These are phyloP conservation scores for Matsumurasca onukii DNA, from an alignment of 1,140 invertebrate species.

Conservation along the genomic window DNA sequence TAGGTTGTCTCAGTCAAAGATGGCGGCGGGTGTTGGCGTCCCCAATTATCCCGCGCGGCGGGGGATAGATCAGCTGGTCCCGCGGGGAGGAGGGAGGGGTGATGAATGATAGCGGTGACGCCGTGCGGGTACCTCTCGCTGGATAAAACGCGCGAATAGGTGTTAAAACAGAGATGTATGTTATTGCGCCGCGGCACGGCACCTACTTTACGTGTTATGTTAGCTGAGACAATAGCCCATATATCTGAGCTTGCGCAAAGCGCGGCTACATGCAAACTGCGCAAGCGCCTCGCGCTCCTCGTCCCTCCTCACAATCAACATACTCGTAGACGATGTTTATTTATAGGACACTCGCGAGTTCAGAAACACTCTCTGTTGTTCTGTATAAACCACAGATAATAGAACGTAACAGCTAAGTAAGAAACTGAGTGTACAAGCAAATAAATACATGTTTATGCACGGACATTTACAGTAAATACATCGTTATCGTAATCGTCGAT, in stretches of 20 bases:
- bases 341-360: no score
- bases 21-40: constrained; percentile 23
- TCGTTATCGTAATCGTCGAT: no score
- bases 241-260: constrained; percentile 2
- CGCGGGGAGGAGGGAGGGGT: not conserved
- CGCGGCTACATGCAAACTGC: not conserved
- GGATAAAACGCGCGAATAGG: constrained; percentile 11
- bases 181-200: constrained; percentile 9
- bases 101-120: constrained; percentile 18
- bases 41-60: constrained; percentile 13
- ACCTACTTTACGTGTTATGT: constrained; percentile 1
- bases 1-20: constrained; percentile 23
- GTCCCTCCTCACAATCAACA: not conserved
- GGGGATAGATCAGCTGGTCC: not conserved
- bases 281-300: not conserved
- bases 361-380: no score
- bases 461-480: no score
- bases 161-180: constrained; percentile 24
- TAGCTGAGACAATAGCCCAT: constrained; percentile 12
- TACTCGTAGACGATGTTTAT: no score
- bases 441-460: no score
- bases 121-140: constrained; percentile 4
- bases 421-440: no score
- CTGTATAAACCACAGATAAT: no score
- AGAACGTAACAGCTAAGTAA: no score